These are phyloP conservation scores for Furnarius figulus DNA, from an alignment of 2,113 vertebrate genomes.

Conservation along the genomic window DNA sequence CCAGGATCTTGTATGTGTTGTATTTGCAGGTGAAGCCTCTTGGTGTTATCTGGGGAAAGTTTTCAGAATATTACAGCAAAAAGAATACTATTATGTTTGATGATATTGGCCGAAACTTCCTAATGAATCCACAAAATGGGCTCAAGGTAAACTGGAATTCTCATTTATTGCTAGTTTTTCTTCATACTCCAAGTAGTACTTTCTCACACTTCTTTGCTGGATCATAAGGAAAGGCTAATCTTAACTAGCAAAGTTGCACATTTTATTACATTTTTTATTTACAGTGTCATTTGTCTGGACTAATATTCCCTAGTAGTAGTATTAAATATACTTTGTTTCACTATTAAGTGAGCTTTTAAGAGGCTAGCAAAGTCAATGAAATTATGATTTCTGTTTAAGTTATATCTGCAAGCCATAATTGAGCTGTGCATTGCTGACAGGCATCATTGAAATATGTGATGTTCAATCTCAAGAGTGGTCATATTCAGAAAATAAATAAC, in stretches of 20 bases:
- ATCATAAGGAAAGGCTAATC: not conserved
- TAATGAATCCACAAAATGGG: conserved; percentile 99
- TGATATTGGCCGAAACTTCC: conserved; percentile 97
- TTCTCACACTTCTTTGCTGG: not conserved
- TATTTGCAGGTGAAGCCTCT: conserved; percentile 92
- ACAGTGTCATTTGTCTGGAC: not conserved
- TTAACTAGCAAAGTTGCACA: not conserved
- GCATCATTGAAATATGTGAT: not conserved
- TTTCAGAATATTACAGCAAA: conserved; percentile 93
- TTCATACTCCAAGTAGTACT: not conserved
- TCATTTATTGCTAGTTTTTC: not conserved
- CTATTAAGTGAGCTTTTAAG: not conserved
- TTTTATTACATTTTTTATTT: not conserved
- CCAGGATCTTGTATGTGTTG: not conserved
- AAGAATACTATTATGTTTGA: conserved; percentile 99
- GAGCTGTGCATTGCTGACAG: not conserved
- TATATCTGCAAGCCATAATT: not conserved
- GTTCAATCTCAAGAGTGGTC: not conserved
- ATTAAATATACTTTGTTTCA: not conserved
- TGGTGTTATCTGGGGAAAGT: conserved; percentile 98
- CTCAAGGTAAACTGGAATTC: conserved; percentile 83
- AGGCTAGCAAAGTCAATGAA: not conserved
- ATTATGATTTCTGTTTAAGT: not conserved
- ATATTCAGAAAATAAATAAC: not conserved
- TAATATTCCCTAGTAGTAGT: not conserved